Evolutionary conservation across 2,113 vertebrate genomes (phyloP), one percentile per base, ranked within the genome.

Genomic region (Tonatia bakeri): DNA sequence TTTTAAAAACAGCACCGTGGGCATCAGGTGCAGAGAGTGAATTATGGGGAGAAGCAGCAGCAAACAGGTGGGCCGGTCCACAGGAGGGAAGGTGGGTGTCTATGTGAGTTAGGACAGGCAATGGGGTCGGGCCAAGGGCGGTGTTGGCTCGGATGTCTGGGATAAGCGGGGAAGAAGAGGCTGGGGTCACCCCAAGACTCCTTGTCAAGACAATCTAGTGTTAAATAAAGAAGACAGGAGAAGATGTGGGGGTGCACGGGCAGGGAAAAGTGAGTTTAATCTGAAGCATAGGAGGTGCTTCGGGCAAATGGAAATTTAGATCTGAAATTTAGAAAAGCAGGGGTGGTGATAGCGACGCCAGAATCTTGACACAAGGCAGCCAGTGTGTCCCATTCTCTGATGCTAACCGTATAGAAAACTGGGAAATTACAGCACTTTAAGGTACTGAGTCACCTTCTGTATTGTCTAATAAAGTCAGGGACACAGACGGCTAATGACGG

Each of bases 391-490:
- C 87, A 24, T 65, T 77, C 70, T 86, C 45, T 75, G 64, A 54
- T 33, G 50, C 19, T 83, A 86, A 87, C 33, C 38, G 90, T 19
- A 20, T 5, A n/a, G 93, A 95, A 81, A 79, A 52, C 87, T 77
- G 75, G 65, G 56, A 36, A 91, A 28, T 36, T 15, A n/a, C 40
- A 43, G 59, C 72, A 76, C 91, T 96, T 96, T n/a, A 94, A 45
- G 88, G 65, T 40, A 65, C 89, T 59, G 87, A 95, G 77, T 90
- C 83, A 73, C 67, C 52, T 70, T 69, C 33, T 52, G 26, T 31
- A 81, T 59, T 67, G 93, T 93, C 75, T 73, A 93, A 96, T 72
- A 84, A 91, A 87, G 56, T 72, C 52, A 56, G 43, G 47, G 24
- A 72, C 56, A 15, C 10, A 54, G 77, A 56, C 95, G 54, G 77